These are phyloP conservation scores for Catalaphyllia jardinei DNA, from an alignment of 64 coral and sea anemone species.

Conservation along the genomic window DNA sequence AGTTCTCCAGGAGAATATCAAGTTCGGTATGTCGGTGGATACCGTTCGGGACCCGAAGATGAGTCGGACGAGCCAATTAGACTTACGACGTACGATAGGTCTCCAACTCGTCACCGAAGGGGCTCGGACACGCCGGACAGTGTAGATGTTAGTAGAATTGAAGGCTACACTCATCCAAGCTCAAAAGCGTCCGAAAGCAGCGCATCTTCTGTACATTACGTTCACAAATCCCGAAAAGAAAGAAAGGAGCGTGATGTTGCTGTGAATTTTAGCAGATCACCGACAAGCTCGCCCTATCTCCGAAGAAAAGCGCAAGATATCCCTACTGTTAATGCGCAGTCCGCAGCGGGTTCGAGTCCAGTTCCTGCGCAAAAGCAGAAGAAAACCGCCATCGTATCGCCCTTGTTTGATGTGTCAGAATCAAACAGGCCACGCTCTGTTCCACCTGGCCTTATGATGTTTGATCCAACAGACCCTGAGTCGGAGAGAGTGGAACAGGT, in stretches of 20 bases:
- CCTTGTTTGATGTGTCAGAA: conserved; percentile 60
- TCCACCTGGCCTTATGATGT: conserved; percentile 61
- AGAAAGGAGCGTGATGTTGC: neutral
- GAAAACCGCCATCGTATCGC: conserved; percentile 90
- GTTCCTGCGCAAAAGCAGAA: conserved; percentile 48
- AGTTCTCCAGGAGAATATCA: conserved; percentile 19
- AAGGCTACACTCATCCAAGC: neutral
- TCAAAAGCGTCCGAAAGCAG: conserved; percentile 26
- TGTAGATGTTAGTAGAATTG: neutral
- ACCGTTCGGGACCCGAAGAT: conserved; percentile 35
- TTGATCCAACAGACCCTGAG: conserved; percentile 85
- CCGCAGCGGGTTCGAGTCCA: conserved; percentile 12
- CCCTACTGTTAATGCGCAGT: conserved; percentile 8
- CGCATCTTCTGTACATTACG: conserved; percentile 10
- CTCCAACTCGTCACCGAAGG: conserved; percentile 44
- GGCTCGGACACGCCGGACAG: conserved; percentile 22
- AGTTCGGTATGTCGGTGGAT: conserved; percentile 66
- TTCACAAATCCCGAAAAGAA: conserved; percentile 40
- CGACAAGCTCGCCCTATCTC: conserved; percentile 39
- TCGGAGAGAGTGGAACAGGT: conserved; percentile 85
- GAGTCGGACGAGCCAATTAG: conserved; percentile 4
- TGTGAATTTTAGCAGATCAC: conserved; percentile 51
- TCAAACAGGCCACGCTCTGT: conserved; percentile 59
- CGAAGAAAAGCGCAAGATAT: conserved; percentile 50
- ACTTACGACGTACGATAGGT: conserved; percentile 47